phyloP scores from a whole-genome alignment of 2,797 vertebrate genomes.

The Bradypus variegatus region DNA sequence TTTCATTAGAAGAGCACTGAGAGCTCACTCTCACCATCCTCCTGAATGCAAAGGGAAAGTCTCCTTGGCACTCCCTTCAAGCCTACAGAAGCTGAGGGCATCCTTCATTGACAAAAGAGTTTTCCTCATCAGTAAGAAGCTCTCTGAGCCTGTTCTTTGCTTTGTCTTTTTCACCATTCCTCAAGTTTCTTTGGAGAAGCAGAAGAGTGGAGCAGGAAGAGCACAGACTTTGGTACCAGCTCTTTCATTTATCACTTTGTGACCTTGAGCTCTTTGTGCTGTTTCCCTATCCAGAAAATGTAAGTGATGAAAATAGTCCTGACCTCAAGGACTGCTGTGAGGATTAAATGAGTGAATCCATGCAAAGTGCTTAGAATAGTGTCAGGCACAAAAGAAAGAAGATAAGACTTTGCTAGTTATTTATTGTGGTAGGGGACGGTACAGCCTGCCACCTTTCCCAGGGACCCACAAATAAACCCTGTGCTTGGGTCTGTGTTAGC shows the following conservation, averaged over 20 bases:
- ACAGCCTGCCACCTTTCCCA: too few species aligned
- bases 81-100: neutral
- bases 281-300: neutral
- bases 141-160: neutral
- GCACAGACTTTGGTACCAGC: neutral
- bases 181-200: neutral
- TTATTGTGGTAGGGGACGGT: too few species aligned
- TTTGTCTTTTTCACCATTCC: neutral
- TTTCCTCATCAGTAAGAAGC: neutral
- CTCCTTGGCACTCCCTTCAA: neutral
- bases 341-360: too few species aligned
- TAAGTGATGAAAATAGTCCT: neutral
- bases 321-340: too few species aligned
- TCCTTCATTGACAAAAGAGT: too few species aligned
- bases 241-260: neutral
- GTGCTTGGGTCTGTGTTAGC: too few species aligned
- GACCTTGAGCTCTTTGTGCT: neutral
- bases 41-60: neutral
- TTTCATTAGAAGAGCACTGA: neutral
- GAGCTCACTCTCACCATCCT: neutral
- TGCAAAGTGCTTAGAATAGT: too few species aligned
- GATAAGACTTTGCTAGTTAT: too few species aligned
- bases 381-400: too few species aligned
- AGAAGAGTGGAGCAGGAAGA: neutral
- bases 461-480: too few species aligned